These are phyloP conservation scores for Tetranychus truncatus DNA, from an alignment of 2,888 invertebrate species.

Conservation along the genomic window DNA sequence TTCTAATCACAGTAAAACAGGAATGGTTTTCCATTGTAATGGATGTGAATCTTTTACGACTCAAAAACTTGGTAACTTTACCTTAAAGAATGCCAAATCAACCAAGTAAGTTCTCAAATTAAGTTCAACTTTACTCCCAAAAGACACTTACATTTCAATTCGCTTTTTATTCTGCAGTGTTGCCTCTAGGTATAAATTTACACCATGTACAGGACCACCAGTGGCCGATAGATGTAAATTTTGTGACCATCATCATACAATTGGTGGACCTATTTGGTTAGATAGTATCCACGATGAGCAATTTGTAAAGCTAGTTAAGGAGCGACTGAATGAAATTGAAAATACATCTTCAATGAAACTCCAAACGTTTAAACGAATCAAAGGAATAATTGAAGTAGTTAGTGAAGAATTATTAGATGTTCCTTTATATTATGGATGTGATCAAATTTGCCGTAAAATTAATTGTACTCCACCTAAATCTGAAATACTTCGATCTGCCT, in stretches of 20 bases:
- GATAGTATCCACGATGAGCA: conserved; percentile 57
- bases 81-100: conserved; percentile 21
- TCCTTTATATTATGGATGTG: conserved; percentile 70
- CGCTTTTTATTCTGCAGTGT: not conserved
- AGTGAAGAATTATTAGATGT: conserved; percentile 59
- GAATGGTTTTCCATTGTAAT: conserved; percentile 18
- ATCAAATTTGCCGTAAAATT: conserved; percentile 52
- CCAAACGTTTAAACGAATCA: conserved; percentile 24
- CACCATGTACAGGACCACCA: conserved; percentile 49
- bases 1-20: conserved; percentile 15
- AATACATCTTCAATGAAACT: conserved; percentile 13
- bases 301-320: conserved; percentile 44
- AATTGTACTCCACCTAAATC: conserved; percentile 49
- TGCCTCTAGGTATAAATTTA: conserved; percentile 25
- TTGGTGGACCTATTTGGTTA: conserved; percentile 89
- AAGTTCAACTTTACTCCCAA: not conserved
- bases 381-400: conserved; percentile 22
- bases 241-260: conserved; percentile 44
- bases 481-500: conserved; percentile 57
- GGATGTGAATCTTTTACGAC: conserved; percentile 19
- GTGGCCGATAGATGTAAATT: conserved; percentile 50
- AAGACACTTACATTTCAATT: not conserved
- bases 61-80: conserved; percentile 11
- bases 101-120: conserved; percentile 14
- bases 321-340: conserved; percentile 39